Percentiles rank a stretch among this genome's conserved stretches.
Conservation (phyloP, 2,113 vertebrate species). For the Formicarius rufipectus region DNA sequence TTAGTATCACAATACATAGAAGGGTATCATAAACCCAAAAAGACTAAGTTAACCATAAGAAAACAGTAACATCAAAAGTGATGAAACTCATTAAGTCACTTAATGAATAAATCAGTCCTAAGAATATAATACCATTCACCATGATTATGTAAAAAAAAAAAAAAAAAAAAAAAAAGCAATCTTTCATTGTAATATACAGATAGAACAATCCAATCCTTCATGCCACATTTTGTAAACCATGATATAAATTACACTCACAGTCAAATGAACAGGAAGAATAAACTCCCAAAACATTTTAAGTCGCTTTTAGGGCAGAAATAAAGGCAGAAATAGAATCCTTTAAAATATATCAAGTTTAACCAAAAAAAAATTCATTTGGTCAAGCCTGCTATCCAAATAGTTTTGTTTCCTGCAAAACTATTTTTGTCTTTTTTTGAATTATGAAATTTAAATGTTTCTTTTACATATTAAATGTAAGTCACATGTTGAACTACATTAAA, state of each 20-base stretch:
- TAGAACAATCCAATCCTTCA: conserved; percentile 71
- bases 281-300: conserved; percentile 67
- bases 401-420: conserved; percentile 74
- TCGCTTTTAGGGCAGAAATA: conserved; percentile 59
- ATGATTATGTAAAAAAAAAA: conserved; percentile 52
- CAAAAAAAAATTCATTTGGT: conserved; percentile 60
- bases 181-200: conserved; percentile 59
- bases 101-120: conserved; percentile 66
- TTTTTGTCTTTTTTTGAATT: conserved; percentile 69
- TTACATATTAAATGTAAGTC: conserved; percentile 45
- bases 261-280: conserved; percentile 71
- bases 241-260: conserved; percentile 73
- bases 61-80: conserved; percentile 64
- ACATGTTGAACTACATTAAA: conserved; percentile 24
- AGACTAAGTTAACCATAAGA: conserved; percentile 70
- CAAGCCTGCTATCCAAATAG: conserved; percentile 66
- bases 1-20: conserved; percentile 77
- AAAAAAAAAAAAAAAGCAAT: conserved; percentile 49
- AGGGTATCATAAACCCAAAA: conserved; percentile 70
- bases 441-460: conserved; percentile 69
- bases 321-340: conserved; percentile 67
- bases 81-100: conserved; percentile 68
- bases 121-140: conserved; percentile 59
- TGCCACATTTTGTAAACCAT: conserved; percentile 65
- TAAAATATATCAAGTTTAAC: conserved; percentile 70